Percentiles rank a stretch among this genome's conserved stretches.
phyloP scores from a whole-genome alignment of 2,113 vertebrate species.

The Nipponia nippon region DNA sequence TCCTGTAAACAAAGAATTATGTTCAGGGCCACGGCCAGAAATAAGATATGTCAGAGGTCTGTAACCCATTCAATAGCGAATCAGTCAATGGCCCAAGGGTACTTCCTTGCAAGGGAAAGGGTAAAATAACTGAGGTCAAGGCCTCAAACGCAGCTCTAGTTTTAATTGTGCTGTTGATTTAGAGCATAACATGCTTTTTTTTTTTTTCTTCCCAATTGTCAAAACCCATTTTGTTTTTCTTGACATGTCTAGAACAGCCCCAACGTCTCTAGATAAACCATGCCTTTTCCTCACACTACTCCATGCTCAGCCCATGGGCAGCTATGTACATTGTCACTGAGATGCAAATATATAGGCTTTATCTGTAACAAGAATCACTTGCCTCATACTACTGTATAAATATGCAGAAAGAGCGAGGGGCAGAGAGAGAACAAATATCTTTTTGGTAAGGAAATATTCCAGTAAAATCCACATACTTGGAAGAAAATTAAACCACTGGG shows the following conservation, averaged over 20 bases:
- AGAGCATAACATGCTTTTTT: slow-evolving; percentile 12
- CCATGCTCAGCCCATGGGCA: neutral
- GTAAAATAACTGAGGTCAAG: slow-evolving; percentile 68
- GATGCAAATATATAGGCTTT: neutral
- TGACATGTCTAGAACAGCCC: neutral
- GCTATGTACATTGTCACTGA: neutral
- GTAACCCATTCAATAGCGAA: slow-evolving; percentile 61
- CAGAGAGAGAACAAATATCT: neutral
- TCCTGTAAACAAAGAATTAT: slow-evolving; percentile 71
- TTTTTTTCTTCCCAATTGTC: slow-evolving; percentile 32
- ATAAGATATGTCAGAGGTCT: slow-evolving; percentile 70
- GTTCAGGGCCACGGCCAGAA: slow-evolving; percentile 65
- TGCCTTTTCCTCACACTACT: neutral
- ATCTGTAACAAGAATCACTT: neutral
- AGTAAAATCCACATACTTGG: neutral
- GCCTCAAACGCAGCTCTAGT: neutral
- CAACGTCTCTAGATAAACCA: neutral
- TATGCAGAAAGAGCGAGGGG: neutral
- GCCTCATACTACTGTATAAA: neutral
- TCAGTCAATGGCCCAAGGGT: slow-evolving; percentile 61
- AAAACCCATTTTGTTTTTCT: slow-evolving; percentile 55
- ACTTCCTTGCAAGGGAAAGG: slow-evolving; percentile 68
- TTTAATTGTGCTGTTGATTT: slow-evolving; percentile 69
- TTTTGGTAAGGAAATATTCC: neutral
- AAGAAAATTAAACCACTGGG: neutral